Conservation (phyloP, 2,113 vertebrate species). For the Vanacampus margaritifer region DNA sequence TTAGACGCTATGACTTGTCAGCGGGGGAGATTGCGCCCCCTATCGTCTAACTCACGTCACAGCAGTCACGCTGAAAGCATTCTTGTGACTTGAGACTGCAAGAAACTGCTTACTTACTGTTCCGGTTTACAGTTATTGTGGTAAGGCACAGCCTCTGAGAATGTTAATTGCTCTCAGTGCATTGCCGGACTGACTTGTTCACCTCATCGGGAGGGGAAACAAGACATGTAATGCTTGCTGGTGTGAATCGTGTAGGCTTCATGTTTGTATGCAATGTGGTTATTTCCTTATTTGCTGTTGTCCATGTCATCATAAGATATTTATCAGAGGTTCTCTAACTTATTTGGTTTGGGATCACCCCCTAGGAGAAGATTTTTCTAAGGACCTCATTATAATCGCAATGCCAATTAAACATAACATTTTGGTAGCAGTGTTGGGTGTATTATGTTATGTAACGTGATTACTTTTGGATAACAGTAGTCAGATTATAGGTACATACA, state of each 20-base stretch:
- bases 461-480: too few species aligned
- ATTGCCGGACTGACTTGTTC: background rate
- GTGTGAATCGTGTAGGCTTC: background rate
- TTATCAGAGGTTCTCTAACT: too few species aligned
- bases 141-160: background rate
- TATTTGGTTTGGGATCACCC: too few species aligned
- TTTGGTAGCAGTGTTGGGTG: too few species aligned
- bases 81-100: background rate
- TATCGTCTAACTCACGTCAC: conserved; percentile 6
- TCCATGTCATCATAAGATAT: too few species aligned
- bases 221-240: background rate
- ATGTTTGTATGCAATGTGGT: too few species aligned
- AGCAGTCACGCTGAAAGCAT: background rate
- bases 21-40: conserved; percentile 17
- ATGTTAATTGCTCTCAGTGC: background rate
- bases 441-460: too few species aligned
- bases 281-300: too few species aligned
- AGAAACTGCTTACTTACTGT: background rate
- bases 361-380: too few species aligned
- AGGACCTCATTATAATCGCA: too few species aligned
- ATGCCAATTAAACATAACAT: too few species aligned
- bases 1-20: conserved; percentile 34
- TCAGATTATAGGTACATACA: too few species aligned
- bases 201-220: background rate
- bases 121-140: background rate